Evolutionary conservation across 2,888 invertebrate species (phyloP), one percentile per base, ranked within the genome.

Genomic region (Drosophila nigricruria): DNA sequence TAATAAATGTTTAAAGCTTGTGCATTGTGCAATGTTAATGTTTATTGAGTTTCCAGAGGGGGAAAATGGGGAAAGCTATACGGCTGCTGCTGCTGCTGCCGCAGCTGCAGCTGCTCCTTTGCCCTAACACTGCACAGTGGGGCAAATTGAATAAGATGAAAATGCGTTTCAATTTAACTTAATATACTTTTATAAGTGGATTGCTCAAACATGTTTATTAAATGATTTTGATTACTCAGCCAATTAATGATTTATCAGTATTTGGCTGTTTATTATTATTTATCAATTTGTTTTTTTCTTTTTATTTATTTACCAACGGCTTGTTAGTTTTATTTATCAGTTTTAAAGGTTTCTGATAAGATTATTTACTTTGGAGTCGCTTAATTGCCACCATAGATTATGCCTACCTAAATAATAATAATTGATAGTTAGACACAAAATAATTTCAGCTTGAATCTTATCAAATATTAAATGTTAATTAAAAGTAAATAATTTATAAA

Each of bases 1-100:
- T 76, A 82, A 80, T 80, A 81, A 79, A 82, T 82, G 82, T 82
- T 79, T 72, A 78, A 79, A 61, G 72, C 82, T 71, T 70, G 64
- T 67, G 61, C 72, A 72, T 62, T 69, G 71, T 79, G 71, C 69
- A 81, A 81, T 78, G 57, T 54, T 65, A 54, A 77, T 58, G 53
- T 61, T 65, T 65, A 49, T 73, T 64, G 49, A 27, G 52, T 23
- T 23, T 30, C 14, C 23, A 12, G 40, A 18, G 34, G 23, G 9
- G 12, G 10, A 16, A 49, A 6, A 12, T 30, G 30, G 3, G 23
- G 38, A 20, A 20, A 25, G 4, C 32, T 16, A 23, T 30, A 30
- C 10, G 30, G 30, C 16, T 30, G 4, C 14, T 8, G 23, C 10
- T 14, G 25, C 42, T 20, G 30, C 23, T 23, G 43, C 8, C 38